These are phyloP conservation scores for Yponomeuta malinellus DNA, from an alignment of 2,888 invertebrate genomes.

Conservation along the genomic window DNA sequence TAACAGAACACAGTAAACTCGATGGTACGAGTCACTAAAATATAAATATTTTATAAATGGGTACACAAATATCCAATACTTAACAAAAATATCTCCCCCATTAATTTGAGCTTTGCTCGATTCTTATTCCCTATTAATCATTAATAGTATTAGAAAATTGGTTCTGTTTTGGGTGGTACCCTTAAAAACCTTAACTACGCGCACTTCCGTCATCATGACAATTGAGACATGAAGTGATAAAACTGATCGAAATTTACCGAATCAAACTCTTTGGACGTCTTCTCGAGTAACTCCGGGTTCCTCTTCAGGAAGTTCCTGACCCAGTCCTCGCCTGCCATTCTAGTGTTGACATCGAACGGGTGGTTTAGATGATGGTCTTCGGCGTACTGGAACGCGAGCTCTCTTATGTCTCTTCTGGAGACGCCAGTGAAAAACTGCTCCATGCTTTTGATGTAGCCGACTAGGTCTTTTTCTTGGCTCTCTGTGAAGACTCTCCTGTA, in stretches of 20 bases:
- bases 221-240: conserved; percentile 69
- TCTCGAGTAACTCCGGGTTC: conserved; percentile 61
- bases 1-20: conserved; percentile 59
- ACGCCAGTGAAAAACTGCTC: conserved; percentile 69
- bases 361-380: conserved; percentile 63
- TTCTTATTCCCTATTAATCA: not conserved
- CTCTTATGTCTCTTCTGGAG: conserved; percentile 63
- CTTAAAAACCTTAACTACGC: not conserved
- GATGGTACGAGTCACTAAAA: conserved; percentile 34
- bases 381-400: conserved; percentile 69
- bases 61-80: conserved; percentile 22
- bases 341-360: conserved; percentile 62
- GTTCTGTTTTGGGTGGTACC: not conserved
- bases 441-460: conserved; percentile 70
- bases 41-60: conserved; percentile 44
- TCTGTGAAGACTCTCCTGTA: conserved; percentile 68
- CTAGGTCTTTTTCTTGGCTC: conserved; percentile 65
- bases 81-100: conserved; percentile 5
- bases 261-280: conserved; percentile 52
- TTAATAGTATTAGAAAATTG: not conserved
- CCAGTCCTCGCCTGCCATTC: conserved; percentile 73
- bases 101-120: conserved; percentile 29
- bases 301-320: conserved; percentile 68
- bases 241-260: conserved; percentile 71
- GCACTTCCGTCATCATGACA: conserved; percentile 49